Percentiles rank a stretch among this genome's conserved stretches.
Conservation (phyloP, 2,797 vertebrate genomes). For the Leucoraja ocellata region DNA sequence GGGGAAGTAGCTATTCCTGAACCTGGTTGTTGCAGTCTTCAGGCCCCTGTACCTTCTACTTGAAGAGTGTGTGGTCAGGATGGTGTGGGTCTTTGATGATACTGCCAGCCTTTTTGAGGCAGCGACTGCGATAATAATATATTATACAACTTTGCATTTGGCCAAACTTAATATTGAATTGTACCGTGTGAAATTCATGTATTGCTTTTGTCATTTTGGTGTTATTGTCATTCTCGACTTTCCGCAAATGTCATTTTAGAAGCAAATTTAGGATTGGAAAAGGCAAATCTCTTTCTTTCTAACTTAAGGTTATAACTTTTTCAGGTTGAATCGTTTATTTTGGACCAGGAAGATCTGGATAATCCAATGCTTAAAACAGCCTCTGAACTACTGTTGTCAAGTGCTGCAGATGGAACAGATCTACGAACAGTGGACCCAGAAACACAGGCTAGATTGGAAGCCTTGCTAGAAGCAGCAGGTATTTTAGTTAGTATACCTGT, state of each 20-base stretch:
- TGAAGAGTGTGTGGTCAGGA: too few relatives aligned
- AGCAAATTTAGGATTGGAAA: slow-evolving; percentile 45
- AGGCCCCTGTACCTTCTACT: too few relatives aligned
- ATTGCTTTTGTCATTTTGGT: background rate
- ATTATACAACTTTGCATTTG: background rate
- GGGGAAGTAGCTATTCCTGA: too few relatives aligned
- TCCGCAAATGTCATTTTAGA: slow-evolving; percentile 41
- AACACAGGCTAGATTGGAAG: slow-evolving; percentile 94
- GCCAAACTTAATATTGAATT: background rate
- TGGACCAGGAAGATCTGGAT: slow-evolving; percentile 98
- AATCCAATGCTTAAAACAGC: slow-evolving; percentile 98
- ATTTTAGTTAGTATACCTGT: slow-evolving; percentile 43
- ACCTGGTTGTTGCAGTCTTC: too few relatives aligned
- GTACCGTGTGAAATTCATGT: background rate
- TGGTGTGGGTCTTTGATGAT: too few relatives aligned
- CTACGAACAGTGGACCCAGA: slow-evolving; percentile 96
- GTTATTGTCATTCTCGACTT: slow-evolving; percentile 30
- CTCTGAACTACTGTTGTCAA: slow-evolving; percentile 91
- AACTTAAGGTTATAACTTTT: slow-evolving; percentile 39
- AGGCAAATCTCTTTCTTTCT: too few relatives aligned
- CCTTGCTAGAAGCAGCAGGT: slow-evolving; percentile 96
- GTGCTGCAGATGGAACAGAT: slow-evolving; percentile 88
- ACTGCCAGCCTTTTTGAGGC: too few relatives aligned
- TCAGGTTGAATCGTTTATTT: slow-evolving; percentile 96
- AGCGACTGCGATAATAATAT: too few relatives aligned